Evolutionary conservation across 2,797 vertebrate genomes (phyloP), one percentile per base, ranked within the genome.

Genomic region (Ispidina lecontei): DNA sequence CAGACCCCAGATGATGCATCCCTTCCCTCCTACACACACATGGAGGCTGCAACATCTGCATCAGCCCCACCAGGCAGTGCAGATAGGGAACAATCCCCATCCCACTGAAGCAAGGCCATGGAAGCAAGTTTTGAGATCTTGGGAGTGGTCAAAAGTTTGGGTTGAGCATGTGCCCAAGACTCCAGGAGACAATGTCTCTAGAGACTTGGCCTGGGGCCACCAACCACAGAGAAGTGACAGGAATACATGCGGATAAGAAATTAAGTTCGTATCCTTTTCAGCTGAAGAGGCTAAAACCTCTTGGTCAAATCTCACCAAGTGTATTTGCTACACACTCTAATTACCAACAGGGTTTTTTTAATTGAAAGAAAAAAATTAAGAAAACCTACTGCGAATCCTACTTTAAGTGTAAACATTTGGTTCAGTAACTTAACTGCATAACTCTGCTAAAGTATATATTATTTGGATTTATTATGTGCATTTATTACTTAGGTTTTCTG

Each of bases 381-480:
- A 91, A 55, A 14, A 67, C 18, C 65, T 90, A 86, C 35, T 62
- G 29, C 75, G 90, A 95, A 77, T 72, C 39, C 72, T 93, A 89
- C 59, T 69, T 69, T 21, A 95, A 87, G 44, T 94, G 95, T 96
- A 95, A 95, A 95, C 95, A 95, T 95, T 86, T 33, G 6, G 59
- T 94, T 96, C 84, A 64, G 11, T 80, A 91, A 87, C 58, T 87
- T 86, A 90, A 80, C 91, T 51, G 76, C 82, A 84, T 77, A 96
- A 93, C 88, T 94, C 81, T 87, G 89, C 75, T 85, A 60, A 46
- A 85, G 47, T 33, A 83, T 33, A 59, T 10, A 55, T 4, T 56
- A 85, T 56, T 82, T 77, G 47, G 63, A 83, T 65, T 92, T 52
- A 70, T 52, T 80, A 55, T 70, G 72, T 94, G 93, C 75, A 94